Conservation (phyloP, 2,797 vertebrate genomes). For the Tamandua tetradactyla region DNA sequence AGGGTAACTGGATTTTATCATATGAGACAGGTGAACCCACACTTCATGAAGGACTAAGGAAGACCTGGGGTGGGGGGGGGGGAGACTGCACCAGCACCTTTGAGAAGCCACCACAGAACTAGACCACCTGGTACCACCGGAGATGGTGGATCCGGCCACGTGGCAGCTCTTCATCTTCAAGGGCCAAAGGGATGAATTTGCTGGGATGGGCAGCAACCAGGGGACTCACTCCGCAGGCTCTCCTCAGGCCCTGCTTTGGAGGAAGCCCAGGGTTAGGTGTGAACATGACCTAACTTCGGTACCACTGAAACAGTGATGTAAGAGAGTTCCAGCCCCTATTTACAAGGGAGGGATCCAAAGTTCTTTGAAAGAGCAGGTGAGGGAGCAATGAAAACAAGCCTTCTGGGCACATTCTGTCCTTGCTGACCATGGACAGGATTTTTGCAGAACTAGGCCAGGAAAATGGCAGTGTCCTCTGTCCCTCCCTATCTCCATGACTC, state of each 20-base stretch:
- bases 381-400: not conserved
- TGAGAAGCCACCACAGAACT: not conserved
- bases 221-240: not conserved
- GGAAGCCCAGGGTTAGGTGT: not conserved
- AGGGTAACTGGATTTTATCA: too few species aligned
- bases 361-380: not conserved
- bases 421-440: accelerated
- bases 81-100: not conserved
- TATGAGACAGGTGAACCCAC: not conserved
- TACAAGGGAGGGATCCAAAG: not conserved
- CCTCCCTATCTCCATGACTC: accelerated
- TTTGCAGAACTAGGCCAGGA: not conserved
- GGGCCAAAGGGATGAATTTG: not conserved
- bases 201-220: not conserved
- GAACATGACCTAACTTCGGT: not conserved
- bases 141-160: not conserved
- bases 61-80: not conserved
- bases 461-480: not conserved
- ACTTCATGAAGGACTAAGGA: not conserved
- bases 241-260: not conserved
- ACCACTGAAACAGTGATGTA: not conserved
- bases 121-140: accelerated
- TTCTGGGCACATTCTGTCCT: not conserved
- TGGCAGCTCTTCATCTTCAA: not conserved
- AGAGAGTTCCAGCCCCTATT: not conserved